phyloP scores from a whole-genome alignment of 2,888 invertebrate genomes.

The Crepidodera aurea region DNA sequence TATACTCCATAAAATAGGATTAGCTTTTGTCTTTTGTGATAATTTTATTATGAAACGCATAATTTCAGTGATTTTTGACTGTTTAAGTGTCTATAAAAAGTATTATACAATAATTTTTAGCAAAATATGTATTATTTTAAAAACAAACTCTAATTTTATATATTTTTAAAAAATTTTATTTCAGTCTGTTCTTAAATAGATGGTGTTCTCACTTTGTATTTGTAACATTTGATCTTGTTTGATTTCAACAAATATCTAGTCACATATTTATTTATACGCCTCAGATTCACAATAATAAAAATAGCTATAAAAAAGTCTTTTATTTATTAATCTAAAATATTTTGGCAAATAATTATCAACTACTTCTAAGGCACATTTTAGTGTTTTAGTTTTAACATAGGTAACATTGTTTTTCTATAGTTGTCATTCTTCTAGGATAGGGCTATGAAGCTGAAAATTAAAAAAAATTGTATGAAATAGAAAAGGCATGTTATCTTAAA shows the following conservation, averaged over 20 bases:
- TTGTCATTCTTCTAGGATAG: conserved; percentile 52
- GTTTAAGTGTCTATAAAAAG: neutral
- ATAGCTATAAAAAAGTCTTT: neutral
- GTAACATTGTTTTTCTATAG: no score
- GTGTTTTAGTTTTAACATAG: no score
- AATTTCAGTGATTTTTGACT: conserved; percentile 18
- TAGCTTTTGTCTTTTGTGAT: conserved; percentile 18
- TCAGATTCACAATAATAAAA: conserved; percentile 14
- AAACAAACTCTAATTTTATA: no score
- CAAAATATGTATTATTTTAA: neutral
- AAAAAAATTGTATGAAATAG: no score
- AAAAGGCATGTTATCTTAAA: no score
- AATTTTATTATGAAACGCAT: conserved; percentile 16
- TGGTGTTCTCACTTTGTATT: no score
- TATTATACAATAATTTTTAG: neutral
- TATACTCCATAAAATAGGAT: conserved; percentile 17
- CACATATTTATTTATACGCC: conserved; percentile 22
- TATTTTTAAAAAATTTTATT: no score
- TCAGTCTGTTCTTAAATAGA: no score
- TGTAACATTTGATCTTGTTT: no score
- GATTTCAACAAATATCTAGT: conserved; percentile 12
- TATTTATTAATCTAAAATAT: neutral
- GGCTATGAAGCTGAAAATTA: conserved; percentile 57
- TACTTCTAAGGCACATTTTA: conserved; percentile 22
- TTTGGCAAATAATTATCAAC: neutral